Base-by-base conservation (phyloP, 1,140 invertebrate species). In the Laupala kohalensis region DNA sequence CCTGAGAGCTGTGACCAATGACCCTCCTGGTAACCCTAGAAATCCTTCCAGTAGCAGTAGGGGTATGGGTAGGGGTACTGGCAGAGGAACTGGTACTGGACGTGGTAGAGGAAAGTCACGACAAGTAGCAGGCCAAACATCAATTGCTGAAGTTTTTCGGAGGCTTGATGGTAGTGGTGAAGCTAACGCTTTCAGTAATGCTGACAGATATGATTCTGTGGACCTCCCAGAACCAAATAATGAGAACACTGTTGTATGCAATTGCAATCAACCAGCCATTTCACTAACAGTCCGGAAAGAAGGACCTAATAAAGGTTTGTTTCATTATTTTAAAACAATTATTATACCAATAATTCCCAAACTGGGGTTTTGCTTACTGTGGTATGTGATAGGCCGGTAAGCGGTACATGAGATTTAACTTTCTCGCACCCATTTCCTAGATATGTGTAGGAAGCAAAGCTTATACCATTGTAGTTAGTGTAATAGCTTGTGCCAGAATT, bases 211-310 rank as follows among this genome's bases (percentile, higher is more conserved):
- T 1, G 19, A 4, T 53, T 53, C 19, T 2, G 19, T 53, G 9
- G 37, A 53, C 19, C n/a, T n/a, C n/a, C n/a, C n/a, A n/a, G n/a
- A n/a, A n/a, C 37, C 9, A 53, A 53, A 9, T 5, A n/a, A 26
- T n/a, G 67, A 68, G n/a, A 26, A 23, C 4, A 25, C 26, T 19
- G 69, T 70, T 15, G 29, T 70, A 23, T 89, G 88, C 76, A 77
- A 80, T 5, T 89, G 88, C 75, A 83, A 87, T 71, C 77, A 84
- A 71, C 76, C 77, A 25, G 86, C 88, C 9, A 79, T 84, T 30
- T 82, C 88, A 72, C 78, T 90, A 19, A 92, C 88, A 67, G 90
- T 92, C 0, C 82, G 84, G 70, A 94, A 94, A 80, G 88, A 91
- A 71, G 91, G 89, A 19, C 85, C 87, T 5, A 95, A 94, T 82